Base-by-base conservation (phyloP, 1,140 invertebrate species). In the Acromyrmex charruanus region DNA sequence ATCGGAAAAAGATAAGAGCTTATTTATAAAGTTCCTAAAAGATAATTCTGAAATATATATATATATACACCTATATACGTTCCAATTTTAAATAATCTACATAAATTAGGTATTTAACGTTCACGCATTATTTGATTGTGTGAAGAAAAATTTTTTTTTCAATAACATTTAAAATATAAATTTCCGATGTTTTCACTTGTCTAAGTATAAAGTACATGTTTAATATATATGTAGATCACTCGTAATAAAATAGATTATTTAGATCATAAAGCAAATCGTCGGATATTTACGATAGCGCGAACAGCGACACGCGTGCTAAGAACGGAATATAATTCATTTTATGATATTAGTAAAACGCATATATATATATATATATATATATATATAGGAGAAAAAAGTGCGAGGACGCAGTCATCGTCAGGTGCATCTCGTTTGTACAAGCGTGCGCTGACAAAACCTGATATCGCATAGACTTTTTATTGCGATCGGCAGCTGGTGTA, bases 371-470 rank as follows among this genome's bases (percentile, higher is more conserved):
- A 25, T 25, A 25, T 25, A 25, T 72, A 61, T 31, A 74, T 49
- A 61, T 14, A 61, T 72, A 61, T 31, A 74, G 9, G 55, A 51
- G 55, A 28, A 74, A 74, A 84, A 59, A 35, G 69, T 18, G 68
- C 80, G 68, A 21, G 12, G 21, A 28, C 39, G 35, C 68, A 12
- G 14, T 75, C 55, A n/a, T 75, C 55, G 55, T 84, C 80, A 84
- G 80, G 80, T 84, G 80, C 69, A 61, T 74, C 69, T 84, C 69
- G 69, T 74, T 84, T 61, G 69, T 61, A 80, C 63, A 59, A 59
- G 44, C 68, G 68, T 66, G 18, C 39, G 55, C 68, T 82, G 53
- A 61, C 80, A 75, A 75, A 84, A 84, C 80, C 39, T 75, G 80
- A 84, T 84, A 84, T 61, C 69, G 55, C 55, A 35, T 72, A 28